A percentile compares a stretch with the other conserved stretches of the same genome.
Evolutionary conservation across 2,797 vertebrate species (phyloP).

Genomic region (Orientallactaga sibirica): DNA sequence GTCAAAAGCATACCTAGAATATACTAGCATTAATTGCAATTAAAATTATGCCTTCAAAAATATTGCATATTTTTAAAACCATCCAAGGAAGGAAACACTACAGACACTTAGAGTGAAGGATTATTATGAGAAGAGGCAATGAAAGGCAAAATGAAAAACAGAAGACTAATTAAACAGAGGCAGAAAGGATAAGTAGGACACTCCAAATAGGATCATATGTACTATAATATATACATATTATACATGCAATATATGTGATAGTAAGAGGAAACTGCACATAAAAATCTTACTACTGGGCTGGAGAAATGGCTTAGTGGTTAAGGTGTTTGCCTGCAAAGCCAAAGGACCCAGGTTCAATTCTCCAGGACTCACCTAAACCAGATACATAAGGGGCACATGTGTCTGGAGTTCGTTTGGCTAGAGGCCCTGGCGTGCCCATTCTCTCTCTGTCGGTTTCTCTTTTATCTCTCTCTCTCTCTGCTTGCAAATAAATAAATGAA

Average conservation of each 20-base stretch:
- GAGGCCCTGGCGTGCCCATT: too few species aligned
- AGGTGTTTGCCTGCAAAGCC: too few species aligned
- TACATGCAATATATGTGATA: too few species aligned
- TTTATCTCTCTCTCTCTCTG: too few species aligned
- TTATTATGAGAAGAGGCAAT: background rate
- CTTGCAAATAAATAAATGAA: too few species aligned
- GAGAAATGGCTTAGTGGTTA: too few species aligned
- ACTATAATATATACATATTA: too few species aligned
- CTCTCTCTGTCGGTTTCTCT: too few species aligned
- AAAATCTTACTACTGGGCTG: background rate
- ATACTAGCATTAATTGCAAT: background rate
- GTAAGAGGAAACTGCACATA: background rate
- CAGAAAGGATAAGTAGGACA: background rate
- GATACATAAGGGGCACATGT: too few species aligned
- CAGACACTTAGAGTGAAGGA: background rate
- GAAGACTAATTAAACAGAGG: background rate
- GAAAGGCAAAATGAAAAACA: constrained; percentile 15
- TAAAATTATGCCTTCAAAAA: background rate
- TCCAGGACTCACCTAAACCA: too few species aligned
- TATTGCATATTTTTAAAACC: background rate
- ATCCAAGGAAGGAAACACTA: background rate
- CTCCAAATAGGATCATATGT: background rate
- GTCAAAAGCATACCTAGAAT: background rate
- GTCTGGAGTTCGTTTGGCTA: too few species aligned
- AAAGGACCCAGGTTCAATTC: too few species aligned